phyloP scores from a whole-genome alignment of 2,113 vertebrate genomes.

The Capra hircus region DNA sequence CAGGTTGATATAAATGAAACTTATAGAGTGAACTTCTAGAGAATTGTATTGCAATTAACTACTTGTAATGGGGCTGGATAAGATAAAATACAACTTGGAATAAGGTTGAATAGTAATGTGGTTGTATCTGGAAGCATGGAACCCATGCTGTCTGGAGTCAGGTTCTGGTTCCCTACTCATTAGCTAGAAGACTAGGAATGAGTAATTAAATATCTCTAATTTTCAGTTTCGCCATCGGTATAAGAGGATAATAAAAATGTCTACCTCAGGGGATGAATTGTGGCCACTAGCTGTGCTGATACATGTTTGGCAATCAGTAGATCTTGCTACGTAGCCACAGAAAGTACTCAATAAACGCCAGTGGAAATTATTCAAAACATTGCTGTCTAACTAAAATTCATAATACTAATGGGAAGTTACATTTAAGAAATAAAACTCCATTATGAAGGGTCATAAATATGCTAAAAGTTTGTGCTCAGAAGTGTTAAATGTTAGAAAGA shows the following conservation, averaged over 20 bases:
- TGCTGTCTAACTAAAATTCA: not conserved
- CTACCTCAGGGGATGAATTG: not conserved
- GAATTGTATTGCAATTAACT: not conserved
- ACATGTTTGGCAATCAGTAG: not conserved
- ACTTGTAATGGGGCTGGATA: not conserved
- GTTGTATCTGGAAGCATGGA: not conserved
- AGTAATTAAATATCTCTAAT: not conserved
- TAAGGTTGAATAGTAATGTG: not conserved
- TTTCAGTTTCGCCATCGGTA: not conserved
- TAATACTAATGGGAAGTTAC: not conserved
- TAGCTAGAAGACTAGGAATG: not conserved
- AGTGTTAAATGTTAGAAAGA: not conserved
- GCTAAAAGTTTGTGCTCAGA: not conserved
- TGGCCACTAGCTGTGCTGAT: not conserved
- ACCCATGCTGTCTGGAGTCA: not conserved
- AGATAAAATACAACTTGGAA: not conserved
- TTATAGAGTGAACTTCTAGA: not conserved
- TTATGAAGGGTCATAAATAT: not conserved
- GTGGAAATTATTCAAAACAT: not conserved
- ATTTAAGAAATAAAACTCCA: constrained; percentile 3
- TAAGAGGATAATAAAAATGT: not conserved
- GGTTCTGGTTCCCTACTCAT: not conserved
- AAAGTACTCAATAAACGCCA: not conserved
- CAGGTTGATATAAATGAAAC: not conserved
- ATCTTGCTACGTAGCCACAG: not conserved